Base-by-base conservation (phyloP, 2,113 vertebrate species). In the Brachyistius frenatus region DNA sequence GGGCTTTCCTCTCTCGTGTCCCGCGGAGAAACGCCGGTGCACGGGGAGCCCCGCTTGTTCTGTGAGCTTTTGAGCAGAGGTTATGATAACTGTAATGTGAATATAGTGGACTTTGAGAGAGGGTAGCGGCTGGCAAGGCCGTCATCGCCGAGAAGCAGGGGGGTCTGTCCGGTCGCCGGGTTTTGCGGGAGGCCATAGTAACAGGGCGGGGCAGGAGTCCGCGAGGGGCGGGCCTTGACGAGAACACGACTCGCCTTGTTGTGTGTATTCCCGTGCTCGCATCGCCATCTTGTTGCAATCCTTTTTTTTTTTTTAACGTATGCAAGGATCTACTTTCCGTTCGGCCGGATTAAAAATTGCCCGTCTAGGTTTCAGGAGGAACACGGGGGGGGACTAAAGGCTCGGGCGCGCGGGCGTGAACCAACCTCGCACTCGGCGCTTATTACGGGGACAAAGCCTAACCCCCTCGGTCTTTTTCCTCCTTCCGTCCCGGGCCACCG, bases 231-330 rank as follows among this genome's bases (percentile, higher is more conserved):
- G 92, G 64, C 3, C 87, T 89, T 93, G 89, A 86, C 90, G 92
- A 88, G 91, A 94, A 95, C 96, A 95, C 93, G 93, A 95, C 91
- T 94, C 95, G 94, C 93, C 96, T 97, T 97, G 96, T 97, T 97
- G 96, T 98, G 96, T 95, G 97, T 96, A 96, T 94, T 96, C 95
- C 95, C 95, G 96, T 96, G 94, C 96, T 96, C 94, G 81, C 96
- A 95, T 97, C 97, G 97, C 97, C 97, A 97, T 98, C 97, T 97
- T 98, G 97, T 97, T 96, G 96, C 96, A 94, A 96, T 94, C 95
- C 94, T 91, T 67, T 80, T 91, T 89, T 90, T 95, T 94, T 80
- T 91, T 89, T 90, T 95, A 93, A 96, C 95, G 93, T 94, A 92
- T 94, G 93, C 90, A 94, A 93, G 86, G 85, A 86, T 88, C 91